Evolutionary conservation across 2,888 invertebrate species (phyloP).

Genomic region (Brachycybe producta): DNA sequence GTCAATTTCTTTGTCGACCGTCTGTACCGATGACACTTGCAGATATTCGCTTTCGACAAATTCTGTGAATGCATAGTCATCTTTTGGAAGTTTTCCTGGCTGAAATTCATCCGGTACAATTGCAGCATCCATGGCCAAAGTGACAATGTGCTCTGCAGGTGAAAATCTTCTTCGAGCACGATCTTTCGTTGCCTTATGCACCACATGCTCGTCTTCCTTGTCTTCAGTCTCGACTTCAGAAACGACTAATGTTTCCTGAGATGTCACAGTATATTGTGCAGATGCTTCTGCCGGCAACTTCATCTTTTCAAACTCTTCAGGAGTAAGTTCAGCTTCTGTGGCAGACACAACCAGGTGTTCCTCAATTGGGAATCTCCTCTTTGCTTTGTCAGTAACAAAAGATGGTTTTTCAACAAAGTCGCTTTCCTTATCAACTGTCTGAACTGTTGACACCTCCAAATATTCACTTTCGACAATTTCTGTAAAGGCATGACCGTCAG

Average conservation of each 20-base stretch:
- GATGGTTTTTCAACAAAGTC: slow-evolving; percentile 13
- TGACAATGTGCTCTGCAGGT: slow-evolving; percentile 19
- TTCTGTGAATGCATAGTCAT: slow-evolving; percentile 36
- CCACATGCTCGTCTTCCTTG: slow-evolving; percentile 1
- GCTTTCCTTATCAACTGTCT: slow-evolving; percentile 7
- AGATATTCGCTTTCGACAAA: slow-evolving; percentile 31
- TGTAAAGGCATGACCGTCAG: slow-evolving; percentile 5
- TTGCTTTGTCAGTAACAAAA: slow-evolving; percentile 18
- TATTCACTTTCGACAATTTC: slow-evolving; percentile 15
- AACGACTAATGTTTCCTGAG: slow-evolving; percentile 16
- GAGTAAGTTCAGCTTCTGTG: slow-evolving; percentile 14
- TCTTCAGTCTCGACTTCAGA: slow-evolving; percentile 17
- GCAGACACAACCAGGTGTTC: slow-evolving; percentile 24
- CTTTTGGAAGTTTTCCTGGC: slow-evolving; percentile 34
- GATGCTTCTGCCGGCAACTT: slow-evolving; percentile 2
- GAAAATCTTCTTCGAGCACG: slow-evolving; percentile 11
- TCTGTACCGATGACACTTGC: slow-evolving; percentile 35
- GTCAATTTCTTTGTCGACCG: slow-evolving; percentile 32
- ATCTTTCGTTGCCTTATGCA: slow-evolving; percentile 6
- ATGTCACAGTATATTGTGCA: slow-evolving; percentile 11
- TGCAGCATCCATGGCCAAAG: slow-evolving; percentile 1
- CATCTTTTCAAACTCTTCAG: slow-evolving; percentile 13
- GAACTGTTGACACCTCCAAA: slow-evolving; percentile 17
- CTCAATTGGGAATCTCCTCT: slow-evolving; percentile 10
- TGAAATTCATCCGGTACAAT: slow-evolving; percentile 3